Conservation (phyloP, 2,113 vertebrate species). For the Poicephalus gulielmi region DNA sequence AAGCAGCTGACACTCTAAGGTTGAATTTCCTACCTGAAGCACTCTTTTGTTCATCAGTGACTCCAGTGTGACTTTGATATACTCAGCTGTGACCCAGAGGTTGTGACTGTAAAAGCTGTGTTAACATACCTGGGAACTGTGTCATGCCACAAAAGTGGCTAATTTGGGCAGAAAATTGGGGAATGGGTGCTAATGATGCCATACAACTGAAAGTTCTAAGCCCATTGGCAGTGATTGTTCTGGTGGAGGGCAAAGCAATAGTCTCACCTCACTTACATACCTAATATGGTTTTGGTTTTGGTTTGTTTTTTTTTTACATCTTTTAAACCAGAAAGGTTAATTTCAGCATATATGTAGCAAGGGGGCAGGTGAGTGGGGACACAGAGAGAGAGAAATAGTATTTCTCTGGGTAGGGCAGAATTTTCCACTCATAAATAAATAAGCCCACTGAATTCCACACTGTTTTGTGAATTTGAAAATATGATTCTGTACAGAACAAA, state of each 20-base stretch:
- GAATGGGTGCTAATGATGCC: not conserved
- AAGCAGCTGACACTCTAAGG: not conserved
- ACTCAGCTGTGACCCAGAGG: accelerated
- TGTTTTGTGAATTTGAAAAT: not conserved
- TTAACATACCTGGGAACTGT: not conserved
- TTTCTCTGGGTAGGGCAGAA: not conserved
- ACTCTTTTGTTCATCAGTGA: accelerated
- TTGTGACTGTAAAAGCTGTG: not conserved
- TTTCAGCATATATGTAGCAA: not conserved
- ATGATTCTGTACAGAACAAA: not conserved
- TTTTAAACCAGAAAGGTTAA: not conserved
- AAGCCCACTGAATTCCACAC: not conserved
- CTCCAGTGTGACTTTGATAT: not conserved
- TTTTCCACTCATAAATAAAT: not conserved
- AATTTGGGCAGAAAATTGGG: not conserved
- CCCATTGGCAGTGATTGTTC: not conserved
- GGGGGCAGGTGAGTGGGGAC: not conserved
- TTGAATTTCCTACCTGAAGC: not conserved
- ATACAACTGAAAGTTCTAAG: not conserved
- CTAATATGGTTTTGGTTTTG: not conserved
- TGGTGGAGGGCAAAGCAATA: not conserved
- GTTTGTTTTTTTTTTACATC: not conserved
- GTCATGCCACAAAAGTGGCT: not conserved
- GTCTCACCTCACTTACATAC: not conserved
- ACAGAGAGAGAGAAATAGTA: not conserved